Conservation (phyloP, 2,797 vertebrate species). For the Ataeniobius toweri region DNA sequence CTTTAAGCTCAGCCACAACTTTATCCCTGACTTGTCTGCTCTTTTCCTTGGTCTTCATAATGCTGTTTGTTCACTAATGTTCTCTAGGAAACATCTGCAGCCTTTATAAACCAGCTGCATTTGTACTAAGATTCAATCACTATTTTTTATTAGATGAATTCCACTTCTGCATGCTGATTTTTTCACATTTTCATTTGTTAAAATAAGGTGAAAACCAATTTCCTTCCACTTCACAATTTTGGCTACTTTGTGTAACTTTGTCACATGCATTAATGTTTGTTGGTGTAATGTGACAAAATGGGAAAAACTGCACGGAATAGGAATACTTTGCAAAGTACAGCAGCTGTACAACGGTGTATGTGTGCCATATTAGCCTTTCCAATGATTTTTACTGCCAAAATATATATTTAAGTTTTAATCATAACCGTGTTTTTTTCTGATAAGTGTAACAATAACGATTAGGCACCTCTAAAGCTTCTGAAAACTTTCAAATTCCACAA, state of each 20-base stretch:
- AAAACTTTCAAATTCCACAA: not conserved
- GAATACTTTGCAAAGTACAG: not conserved
- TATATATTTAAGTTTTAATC: not conserved
- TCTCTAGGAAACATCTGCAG: not conserved
- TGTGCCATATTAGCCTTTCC: not conserved
- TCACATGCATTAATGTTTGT: not conserved
- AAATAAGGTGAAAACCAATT: no score
- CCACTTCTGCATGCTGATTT: no score
- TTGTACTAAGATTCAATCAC: not conserved
- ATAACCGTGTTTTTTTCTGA: not conserved
- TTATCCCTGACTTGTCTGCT: not conserved
- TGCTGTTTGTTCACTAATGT: not conserved
- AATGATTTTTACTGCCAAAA: not conserved
- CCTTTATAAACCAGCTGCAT: not conserved
- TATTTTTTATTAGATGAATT: not conserved
- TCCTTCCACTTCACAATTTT: no score
- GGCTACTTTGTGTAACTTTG: no score
- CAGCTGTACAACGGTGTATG: not conserved
- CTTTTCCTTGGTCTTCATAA: not conserved
- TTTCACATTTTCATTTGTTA: no score
- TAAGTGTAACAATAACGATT: not conserved
- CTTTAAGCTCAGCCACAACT: not conserved
- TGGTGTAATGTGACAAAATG: not conserved
- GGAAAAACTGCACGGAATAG: no score
- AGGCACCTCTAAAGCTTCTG: not conserved